phyloP scores from a whole-genome alignment of 2,113 vertebrate genomes.

The Thomomys bottae region DNA sequence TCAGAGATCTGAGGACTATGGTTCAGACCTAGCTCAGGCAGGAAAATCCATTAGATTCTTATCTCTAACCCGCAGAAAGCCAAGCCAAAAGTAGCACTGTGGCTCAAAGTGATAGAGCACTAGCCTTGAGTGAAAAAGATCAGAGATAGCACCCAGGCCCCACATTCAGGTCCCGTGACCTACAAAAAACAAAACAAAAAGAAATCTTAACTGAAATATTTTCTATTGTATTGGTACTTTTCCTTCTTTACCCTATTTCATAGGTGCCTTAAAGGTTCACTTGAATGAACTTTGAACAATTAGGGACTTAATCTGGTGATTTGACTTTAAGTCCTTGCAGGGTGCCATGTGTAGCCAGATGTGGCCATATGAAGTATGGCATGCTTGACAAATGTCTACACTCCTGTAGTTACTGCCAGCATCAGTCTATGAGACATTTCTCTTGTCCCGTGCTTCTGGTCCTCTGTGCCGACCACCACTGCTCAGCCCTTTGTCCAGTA shows the following conservation, averaged over 20 bases:
- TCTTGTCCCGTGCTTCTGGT: not conserved
- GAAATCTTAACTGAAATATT: not conserved
- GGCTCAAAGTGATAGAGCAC: too few species aligned
- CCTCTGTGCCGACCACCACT: too few species aligned
- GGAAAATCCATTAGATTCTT: too few species aligned
- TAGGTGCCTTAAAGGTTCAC: not conserved
- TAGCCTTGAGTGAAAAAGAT: too few species aligned
- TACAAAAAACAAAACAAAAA: too few species aligned
- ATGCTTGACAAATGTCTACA: not conserved
- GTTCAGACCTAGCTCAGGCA: too few species aligned
- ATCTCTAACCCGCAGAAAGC: too few species aligned
- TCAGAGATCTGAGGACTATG: too few species aligned
- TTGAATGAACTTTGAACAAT: not conserved
- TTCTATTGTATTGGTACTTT: not conserved
- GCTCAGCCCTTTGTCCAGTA: not conserved
- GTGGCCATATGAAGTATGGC: not conserved
- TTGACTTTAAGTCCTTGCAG: not conserved
- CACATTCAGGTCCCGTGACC: too few species aligned
- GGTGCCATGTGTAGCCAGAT: not conserved
- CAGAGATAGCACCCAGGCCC: too few species aligned
- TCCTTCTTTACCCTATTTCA: slow-evolving; percentile 24
- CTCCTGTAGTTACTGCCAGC: rapidly evolving
- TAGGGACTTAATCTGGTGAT: not conserved
- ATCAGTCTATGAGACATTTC: not conserved
- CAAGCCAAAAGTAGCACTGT: too few species aligned